These are phyloP conservation scores for Diuraphis noxia DNA, from an alignment of 1,140 invertebrate genomes.

Conservation along the genomic window DNA sequence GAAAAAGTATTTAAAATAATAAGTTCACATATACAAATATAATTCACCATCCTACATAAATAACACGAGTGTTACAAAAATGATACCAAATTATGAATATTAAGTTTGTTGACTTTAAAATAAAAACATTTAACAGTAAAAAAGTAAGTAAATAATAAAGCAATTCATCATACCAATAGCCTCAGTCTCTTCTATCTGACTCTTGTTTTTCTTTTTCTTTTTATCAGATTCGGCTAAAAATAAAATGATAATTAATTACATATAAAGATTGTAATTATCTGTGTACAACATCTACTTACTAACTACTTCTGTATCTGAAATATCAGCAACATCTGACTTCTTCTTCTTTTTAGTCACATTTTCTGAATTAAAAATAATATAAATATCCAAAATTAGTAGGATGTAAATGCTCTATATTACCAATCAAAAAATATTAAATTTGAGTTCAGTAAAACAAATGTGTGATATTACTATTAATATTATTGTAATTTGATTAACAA, in stretches of 20 bases:
- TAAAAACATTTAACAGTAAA: background rate
- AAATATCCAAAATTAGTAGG: background rate
- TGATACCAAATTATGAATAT: too few species aligned
- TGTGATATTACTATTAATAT: background rate
- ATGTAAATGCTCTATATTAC: background rate
- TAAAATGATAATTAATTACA: background rate
- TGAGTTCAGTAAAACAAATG: too few species aligned
- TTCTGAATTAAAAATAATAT: background rate
- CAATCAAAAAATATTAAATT: background rate
- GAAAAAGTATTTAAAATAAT: too few species aligned
- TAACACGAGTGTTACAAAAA: too few species aligned
- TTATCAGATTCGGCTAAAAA: conserved; percentile 27
- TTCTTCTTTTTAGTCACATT: conserved; percentile 19
- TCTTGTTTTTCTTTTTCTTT: conserved; percentile 49
- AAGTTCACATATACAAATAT: too few species aligned
- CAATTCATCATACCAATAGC: background rate
- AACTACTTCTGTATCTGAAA: background rate
- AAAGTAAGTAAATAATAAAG: background rate
- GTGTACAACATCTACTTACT: background rate
- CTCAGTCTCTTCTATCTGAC: background rate
- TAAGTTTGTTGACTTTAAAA: background rate
- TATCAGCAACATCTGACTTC: conserved; percentile 24
- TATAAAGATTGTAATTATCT: background rate
- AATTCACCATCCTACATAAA: too few species aligned
- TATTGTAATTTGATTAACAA: background rate